Evolutionary conservation across 2,797 vertebrate genomes (phyloP).

Genomic region (Rhinoraja longicauda): DNA sequence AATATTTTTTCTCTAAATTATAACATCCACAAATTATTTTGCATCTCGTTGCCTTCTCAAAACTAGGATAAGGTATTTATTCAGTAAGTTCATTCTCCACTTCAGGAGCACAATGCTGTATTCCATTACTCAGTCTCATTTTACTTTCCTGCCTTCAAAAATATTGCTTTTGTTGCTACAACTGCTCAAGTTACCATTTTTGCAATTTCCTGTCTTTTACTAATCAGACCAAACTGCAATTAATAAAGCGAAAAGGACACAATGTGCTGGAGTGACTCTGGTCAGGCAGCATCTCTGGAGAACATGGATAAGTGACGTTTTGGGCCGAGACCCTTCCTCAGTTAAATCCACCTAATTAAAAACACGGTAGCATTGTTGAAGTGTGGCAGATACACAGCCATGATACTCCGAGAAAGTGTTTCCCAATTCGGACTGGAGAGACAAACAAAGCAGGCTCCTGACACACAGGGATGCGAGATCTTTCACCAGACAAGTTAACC

Average conservation of each 20-base stretch:
- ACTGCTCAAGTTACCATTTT: background rate
- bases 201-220: background rate
- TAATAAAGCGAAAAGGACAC: too few relatives aligned
- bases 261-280: too few relatives aligned
- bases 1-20: background rate
- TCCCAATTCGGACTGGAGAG: background rate
- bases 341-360: too few relatives aligned
- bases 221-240: background rate
- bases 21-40: background rate
- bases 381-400: background rate
- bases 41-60: background rate
- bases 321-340: too few relatives aligned
- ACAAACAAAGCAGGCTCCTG: background rate
- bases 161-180: background rate
- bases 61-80: background rate
- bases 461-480: background rate
- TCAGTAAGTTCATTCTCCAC: background rate
- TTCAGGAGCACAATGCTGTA: background rate
- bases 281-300: too few relatives aligned
- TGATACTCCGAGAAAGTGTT: background rate
- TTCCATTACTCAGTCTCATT: background rate
- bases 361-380: background rate
- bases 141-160: background rate
- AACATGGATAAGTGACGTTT: too few relatives aligned
- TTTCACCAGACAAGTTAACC: background rate